Evolutionary conservation across 2,888 invertebrate genomes (phyloP), one percentile per base, ranked within the genome.

Genomic region (Pristionchus maxplancki): DNA sequence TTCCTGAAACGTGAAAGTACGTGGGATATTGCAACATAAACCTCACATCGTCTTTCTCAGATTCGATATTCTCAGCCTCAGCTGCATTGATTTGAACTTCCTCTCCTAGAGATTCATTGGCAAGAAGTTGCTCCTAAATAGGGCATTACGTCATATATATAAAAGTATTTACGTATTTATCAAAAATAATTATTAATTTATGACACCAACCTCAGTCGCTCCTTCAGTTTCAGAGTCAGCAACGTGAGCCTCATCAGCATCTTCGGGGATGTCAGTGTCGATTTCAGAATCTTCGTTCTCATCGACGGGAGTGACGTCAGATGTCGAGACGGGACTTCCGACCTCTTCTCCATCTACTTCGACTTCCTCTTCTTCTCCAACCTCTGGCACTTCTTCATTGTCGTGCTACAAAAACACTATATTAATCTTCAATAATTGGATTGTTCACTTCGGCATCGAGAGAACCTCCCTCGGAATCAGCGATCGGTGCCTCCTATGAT

Each of bases 211-310:
- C 85, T 85, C 85, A 64, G 37, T 48, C 1, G 34, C 62, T 85
- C 86, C 85, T 28, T 64, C 86, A 6, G 28, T 6, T 28, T 67
- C 71, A 11, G 40, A 62, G 34, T 87, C 86, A 8, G 3, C 86
- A 71, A 67, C 86, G 40, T 67, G 67, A 24, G 71, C 86, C 40
- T 87, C 86, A 48, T 71, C 86, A 50, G 44, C 50, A 37, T 87
- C 86, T 34, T 67, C 86, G 8, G 86, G 48, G 31, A 50, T 48
- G 3, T 67, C 86, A 13, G 86, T 28, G 9, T 87, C 86, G 6
- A 20, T 9, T 24, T 67, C 34, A 40, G 37, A 24, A 2, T 48
- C 40, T 13, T 58, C 15, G 53, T 58, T 58, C 20, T 58, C 53
- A 58, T 6, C 11, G 44, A 11, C 81, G 20, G 53, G 34, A 40